These are phyloP conservation scores for Drosophila pegasa DNA, from an alignment of 2,888 invertebrate genomes.

Conservation along the genomic window DNA sequence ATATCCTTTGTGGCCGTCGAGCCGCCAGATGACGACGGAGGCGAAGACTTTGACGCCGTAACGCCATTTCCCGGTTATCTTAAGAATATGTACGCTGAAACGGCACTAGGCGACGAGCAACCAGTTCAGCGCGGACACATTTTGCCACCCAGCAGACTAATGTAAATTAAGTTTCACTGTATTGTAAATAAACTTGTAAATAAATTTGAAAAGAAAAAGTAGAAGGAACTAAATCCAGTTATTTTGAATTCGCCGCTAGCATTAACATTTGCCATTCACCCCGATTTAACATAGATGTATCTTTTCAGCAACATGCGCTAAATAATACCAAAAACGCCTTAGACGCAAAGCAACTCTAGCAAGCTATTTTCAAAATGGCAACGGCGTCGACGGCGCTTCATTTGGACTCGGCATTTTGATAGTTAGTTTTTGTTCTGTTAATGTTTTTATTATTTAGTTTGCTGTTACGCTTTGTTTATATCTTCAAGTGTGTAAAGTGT, in stretches of 20 bases:
- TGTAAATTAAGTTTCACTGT: conserved; percentile 37
- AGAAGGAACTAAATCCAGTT: no score
- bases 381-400: conserved; percentile 51
- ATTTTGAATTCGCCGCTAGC: conserved; percentile 5
- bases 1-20: conserved; percentile 92
- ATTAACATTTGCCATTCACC: conserved; percentile 25
- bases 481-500: background rate
- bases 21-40: conserved; percentile 85
- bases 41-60: conserved; percentile 79
- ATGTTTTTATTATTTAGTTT: conserved; percentile 25
- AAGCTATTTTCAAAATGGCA: conserved; percentile 60
- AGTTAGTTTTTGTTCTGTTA: conserved; percentile 43
- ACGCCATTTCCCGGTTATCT: conserved; percentile 85
- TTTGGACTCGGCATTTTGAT: conserved; percentile 43
- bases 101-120: conserved; percentile 22
- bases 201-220: background rate
- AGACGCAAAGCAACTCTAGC: conserved; percentile 31
- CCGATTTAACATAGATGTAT: background rate
- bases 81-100: conserved; percentile 79
- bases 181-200: conserved; percentile 58
- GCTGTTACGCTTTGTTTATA: conserved; percentile 25
- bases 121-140: conserved; percentile 16
- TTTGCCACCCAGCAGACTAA: conserved; percentile 46
- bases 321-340: conserved; percentile 46
- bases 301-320: background rate